These are phyloP conservation scores for Psephotus haematonotus DNA, from an alignment of 2,113 vertebrate genomes.

Conservation along the genomic window DNA sequence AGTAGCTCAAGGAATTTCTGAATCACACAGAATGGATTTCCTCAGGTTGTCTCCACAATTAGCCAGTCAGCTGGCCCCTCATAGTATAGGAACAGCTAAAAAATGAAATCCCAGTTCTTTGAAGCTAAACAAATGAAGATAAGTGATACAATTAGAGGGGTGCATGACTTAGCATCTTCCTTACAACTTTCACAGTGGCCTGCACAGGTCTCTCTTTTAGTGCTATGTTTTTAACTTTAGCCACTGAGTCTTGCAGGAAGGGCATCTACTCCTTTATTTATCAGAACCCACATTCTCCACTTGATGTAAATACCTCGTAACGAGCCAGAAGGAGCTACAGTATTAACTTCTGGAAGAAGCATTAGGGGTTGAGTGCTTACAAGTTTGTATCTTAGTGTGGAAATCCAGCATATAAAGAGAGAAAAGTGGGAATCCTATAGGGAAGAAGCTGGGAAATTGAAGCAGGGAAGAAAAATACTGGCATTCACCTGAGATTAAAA, in stretches of 20 bases:
- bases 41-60: neutral
- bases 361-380: neutral
- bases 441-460: neutral
- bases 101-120: neutral
- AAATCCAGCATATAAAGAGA: neutral
- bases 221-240: neutral
- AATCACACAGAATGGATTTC: neutral
- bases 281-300: neutral
- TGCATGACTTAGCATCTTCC: neutral
- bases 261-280: neutral
- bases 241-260: neutral
- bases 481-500: neutral
- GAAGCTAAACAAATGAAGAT: neutral
- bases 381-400: neutral
- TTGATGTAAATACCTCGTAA: neutral
- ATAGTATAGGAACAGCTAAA: neutral
- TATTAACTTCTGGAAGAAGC: neutral
- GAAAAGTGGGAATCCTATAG: neutral
- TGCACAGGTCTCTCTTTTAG: neutral
- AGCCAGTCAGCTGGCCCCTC: neutral
- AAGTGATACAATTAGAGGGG: neutral
- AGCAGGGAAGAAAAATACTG: neutral
- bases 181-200: neutral
- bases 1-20: neutral
- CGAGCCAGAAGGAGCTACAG: neutral